Percentiles rank a stretch among this genome's conserved stretches.
These are phyloP conservation scores for Synanceia verrucosa DNA, from an alignment of 2,797 vertebrate species.

Conservation along the genomic window DNA sequence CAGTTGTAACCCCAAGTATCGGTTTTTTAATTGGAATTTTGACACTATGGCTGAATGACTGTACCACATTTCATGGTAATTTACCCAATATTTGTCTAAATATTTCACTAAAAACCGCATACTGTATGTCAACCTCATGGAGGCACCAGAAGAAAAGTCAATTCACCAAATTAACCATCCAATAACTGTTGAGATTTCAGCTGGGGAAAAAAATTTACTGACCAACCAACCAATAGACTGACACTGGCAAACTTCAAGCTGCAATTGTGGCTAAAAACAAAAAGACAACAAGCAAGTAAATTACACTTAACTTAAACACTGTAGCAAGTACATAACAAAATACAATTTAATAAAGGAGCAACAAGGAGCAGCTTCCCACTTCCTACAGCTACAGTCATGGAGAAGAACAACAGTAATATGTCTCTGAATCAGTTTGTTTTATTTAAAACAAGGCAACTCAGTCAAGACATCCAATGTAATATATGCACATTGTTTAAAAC, in stretches of 20 bases:
- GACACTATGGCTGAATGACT: background rate
- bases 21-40: background rate
- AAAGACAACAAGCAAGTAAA: background rate
- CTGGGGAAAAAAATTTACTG: background rate
- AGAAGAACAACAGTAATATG: too few species aligned
- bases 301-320: background rate
- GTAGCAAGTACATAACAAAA: slow-evolving; percentile 4
- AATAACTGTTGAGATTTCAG: background rate
- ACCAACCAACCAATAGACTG: background rate
- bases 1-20: background rate
- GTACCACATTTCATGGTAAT: background rate
- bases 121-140: background rate
- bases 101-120: background rate
- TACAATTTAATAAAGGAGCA: slow-evolving; percentile 9
- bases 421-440: too few species aligned
- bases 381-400: too few species aligned
- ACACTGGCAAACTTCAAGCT: background rate
- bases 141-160: background rate
- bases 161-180: background rate
- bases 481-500: too few species aligned
- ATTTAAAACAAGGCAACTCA: too few species aligned
- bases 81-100: background rate
- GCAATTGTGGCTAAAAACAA: background rate
- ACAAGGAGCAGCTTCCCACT: too few species aligned
- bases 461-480: too few species aligned